Percentiles rank a stretch among this genome's conserved stretches.
phyloP scores from a whole-genome alignment of 2,113 vertebrate species.

The Elaphurus davidianus region DNA sequence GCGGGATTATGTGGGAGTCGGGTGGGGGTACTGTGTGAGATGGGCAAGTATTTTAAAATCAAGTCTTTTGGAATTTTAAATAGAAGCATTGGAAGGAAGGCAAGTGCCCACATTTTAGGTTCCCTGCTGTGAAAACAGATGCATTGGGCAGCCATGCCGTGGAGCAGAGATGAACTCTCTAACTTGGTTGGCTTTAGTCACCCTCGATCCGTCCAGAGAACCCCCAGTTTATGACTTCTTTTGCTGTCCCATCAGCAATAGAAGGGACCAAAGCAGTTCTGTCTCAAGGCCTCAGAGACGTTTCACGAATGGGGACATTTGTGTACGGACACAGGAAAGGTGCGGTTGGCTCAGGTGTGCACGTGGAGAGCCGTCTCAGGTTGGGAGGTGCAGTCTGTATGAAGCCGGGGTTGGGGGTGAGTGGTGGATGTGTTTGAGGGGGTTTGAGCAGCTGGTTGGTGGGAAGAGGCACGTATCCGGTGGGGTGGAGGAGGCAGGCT shows the following conservation, averaged over 20 bases:
- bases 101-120: no score
- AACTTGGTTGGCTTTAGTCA: no score
- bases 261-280: background rate
- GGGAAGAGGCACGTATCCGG: background rate
- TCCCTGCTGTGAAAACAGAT: background rate
- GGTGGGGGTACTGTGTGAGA: no score
- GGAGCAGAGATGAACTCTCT: background rate
- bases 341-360: background rate
- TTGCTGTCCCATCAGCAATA: no score
- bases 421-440: background rate
- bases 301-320: fast-evolving
- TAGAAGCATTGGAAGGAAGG: background rate
- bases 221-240: background rate
- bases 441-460: fast-evolving
- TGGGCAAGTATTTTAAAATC: background rate
- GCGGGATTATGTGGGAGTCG: background rate
- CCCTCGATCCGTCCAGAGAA: background rate
- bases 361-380: fast-evolving
- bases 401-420: fast-evolving
- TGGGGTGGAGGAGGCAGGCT: background rate
- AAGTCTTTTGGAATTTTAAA: background rate
- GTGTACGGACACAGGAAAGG: background rate
- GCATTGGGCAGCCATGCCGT: fast-evolving
- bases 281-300: background rate
- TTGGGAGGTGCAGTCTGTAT: fast-evolving